Evolutionary conservation across 1,140 invertebrate species (phyloP).

Genomic region (Drosophila micromelanica): DNA sequence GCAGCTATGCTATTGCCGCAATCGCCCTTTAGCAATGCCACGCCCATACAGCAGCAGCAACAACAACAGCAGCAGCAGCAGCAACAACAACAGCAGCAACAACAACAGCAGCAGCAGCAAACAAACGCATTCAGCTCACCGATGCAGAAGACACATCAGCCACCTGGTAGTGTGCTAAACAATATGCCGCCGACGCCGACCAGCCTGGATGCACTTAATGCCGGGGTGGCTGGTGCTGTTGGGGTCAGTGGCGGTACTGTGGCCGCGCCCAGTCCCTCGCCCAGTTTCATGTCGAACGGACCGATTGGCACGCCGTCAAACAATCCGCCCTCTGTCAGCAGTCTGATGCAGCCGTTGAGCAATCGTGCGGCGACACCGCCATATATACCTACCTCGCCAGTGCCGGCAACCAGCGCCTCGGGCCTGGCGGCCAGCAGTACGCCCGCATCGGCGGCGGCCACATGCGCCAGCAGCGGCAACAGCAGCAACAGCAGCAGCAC

Average conservation of each 20-base stretch:
- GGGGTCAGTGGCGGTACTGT: constrained; percentile 61
- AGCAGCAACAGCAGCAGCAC: constrained; percentile 31
- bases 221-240: constrained; percentile 16
- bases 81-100: constrained; percentile 80
- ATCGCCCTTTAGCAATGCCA: constrained; percentile 85
- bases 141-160: constrained; percentile 50
- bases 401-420: constrained; percentile 62
- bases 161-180: constrained; percentile 57
- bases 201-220: constrained; percentile 70
- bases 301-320: constrained; percentile 84
- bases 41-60: constrained; percentile 80
- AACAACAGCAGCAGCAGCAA: constrained; percentile 66
- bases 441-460: constrained; percentile 55
- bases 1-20: constrained; percentile 83
- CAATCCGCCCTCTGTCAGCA: constrained; percentile 85
- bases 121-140: constrained; percentile 45
- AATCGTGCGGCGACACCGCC: constrained; percentile 71
- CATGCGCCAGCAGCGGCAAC: constrained; percentile 36
- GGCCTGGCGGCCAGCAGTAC: constrained; percentile 56
- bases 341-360: constrained; percentile 79
- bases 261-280: constrained; percentile 85
- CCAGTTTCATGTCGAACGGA: constrained; percentile 83
- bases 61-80: constrained; percentile 84
- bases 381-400: constrained; percentile 69
- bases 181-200: constrained; percentile 84